phyloP scores from a whole-genome alignment of 2,888 invertebrate genomes.

The Apoda limacodes region DNA sequence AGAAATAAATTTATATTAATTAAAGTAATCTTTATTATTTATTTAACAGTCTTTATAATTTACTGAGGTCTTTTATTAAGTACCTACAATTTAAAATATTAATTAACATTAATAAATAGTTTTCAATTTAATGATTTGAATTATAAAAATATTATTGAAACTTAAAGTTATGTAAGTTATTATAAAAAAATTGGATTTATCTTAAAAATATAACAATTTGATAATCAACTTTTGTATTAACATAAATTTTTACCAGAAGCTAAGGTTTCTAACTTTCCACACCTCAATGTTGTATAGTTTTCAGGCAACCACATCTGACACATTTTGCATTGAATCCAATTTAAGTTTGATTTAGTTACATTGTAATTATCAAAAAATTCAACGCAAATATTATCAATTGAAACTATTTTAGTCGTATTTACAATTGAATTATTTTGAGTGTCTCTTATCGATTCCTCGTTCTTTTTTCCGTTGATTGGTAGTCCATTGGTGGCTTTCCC shows the following conservation, averaged over 20 bases:
- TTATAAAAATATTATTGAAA: slow-evolving; percentile 3
- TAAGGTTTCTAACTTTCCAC: slow-evolving; percentile 12
- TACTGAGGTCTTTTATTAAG: slow-evolving; percentile 11
- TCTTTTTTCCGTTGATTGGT: slow-evolving; percentile 11
- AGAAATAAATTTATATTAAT: slow-evolving; percentile 2
- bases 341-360: slow-evolving; percentile 19
- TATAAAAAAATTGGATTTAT: slow-evolving; percentile 9
- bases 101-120: slow-evolving; percentile 6
- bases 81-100: slow-evolving; percentile 2
- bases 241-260: slow-evolving; percentile 14
- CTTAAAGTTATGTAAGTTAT: slow-evolving; percentile 2
- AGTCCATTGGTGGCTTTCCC: slow-evolving; percentile 14
- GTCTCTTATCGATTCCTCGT: slow-evolving; percentile 14
- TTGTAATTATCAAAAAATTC: slow-evolving; percentile 19
- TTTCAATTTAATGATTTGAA: background rate
- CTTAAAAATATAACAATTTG: slow-evolving; percentile 9
- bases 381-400: slow-evolving; percentile 14
- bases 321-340: slow-evolving; percentile 15
- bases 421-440: slow-evolving; percentile 18
- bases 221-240: slow-evolving; percentile 13
- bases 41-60: slow-evolving; percentile 10
- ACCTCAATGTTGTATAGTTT: slow-evolving; percentile 14
- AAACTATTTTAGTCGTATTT: slow-evolving; percentile 13
- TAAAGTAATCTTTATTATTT: slow-evolving; percentile 2
- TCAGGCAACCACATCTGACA: slow-evolving; percentile 15